Evolutionary conservation across 1,140 invertebrate genomes (phyloP).

Genomic region (Pseudomyrmex pallidus): DNA sequence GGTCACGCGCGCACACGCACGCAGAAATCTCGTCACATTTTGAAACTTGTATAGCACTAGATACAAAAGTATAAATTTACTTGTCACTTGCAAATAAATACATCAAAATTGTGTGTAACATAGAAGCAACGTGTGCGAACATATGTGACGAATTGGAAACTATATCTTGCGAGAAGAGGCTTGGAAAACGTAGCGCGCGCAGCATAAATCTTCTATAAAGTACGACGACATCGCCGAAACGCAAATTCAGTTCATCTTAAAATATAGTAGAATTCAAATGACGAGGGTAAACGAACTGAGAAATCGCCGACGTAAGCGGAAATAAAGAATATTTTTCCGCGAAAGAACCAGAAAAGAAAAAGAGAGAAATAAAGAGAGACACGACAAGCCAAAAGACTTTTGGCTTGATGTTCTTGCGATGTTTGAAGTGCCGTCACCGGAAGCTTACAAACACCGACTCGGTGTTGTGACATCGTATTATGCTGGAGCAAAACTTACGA

Average conservation of each 20-base stretch:
- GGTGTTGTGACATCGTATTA: conserved; percentile 86
- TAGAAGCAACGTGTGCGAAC: too few relatives aligned
- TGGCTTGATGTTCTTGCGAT: conserved; percentile 81
- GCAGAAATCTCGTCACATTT: too few relatives aligned
- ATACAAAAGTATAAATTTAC: too few relatives aligned
- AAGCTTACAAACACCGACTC: conserved; percentile 85
- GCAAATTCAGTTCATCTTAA: conserved; percentile 45
- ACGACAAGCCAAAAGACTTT: conserved; percentile 72
- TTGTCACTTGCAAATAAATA: too few relatives aligned
- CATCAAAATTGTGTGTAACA: too few relatives aligned
- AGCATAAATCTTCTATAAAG: conserved; percentile 41
- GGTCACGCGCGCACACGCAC: too few relatives aligned
- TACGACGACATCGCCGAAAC: conserved; percentile 26
- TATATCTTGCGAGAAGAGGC: not conserved
- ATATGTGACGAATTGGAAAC: too few relatives aligned
- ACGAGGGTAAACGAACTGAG: conserved; percentile 64
- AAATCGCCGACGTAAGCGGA: not conserved
- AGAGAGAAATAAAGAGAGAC: not conserved
- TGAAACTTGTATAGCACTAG: too few relatives aligned
- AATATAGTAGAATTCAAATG: conserved; percentile 33
- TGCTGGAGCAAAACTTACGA: conserved; percentile 83
- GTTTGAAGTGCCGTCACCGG: conserved; percentile 85
- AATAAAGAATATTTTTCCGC: conserved; percentile 20
- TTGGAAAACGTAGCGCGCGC: not conserved
- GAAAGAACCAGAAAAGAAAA: not conserved